phyloP scores from a whole-genome alignment of 2,113 vertebrate genomes.

The Bambusicola thoracicus region DNA sequence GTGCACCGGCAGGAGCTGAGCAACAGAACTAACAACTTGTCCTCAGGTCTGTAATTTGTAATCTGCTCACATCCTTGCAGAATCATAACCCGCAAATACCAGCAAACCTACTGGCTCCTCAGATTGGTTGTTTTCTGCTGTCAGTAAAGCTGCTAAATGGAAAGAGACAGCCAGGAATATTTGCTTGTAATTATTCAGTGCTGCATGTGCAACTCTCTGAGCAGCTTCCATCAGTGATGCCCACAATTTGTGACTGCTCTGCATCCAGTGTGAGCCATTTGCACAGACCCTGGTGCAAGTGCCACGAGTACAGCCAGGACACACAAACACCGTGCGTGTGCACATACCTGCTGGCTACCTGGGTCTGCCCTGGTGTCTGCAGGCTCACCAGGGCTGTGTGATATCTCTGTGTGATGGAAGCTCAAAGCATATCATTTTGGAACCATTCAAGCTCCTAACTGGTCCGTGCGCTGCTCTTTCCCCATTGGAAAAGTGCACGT shows the following conservation, averaged over 20 bases:
- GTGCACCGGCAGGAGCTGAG: background rate
- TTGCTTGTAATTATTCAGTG: background rate
- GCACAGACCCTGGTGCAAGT: background rate
- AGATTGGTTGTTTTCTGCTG: background rate
- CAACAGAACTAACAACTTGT: too few relatives aligned
- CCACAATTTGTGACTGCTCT: accelerated
- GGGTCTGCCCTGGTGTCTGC: accelerated
- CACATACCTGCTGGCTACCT: background rate
- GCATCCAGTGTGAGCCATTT: accelerated
- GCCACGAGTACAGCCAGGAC: background rate
- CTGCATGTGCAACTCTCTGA: background rate
- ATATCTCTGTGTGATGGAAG: background rate
- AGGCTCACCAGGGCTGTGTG: accelerated
- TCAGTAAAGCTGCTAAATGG: background rate
- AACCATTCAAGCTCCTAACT: background rate
- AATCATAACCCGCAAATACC: background rate
- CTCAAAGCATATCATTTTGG: accelerated
- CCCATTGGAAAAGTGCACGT: accelerated
- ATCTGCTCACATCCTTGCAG: background rate
- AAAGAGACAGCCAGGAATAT: background rate
- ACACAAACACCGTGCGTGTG: accelerated
- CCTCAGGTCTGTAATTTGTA: background rate
- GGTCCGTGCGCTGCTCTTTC: background rate
- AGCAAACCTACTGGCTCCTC: background rate
- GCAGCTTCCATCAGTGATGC: accelerated